Percentiles rank a stretch among this genome's conserved stretches.
phyloP scores from a whole-genome alignment of 2,888 invertebrate genomes.

The Lamproptera curius region DNA sequence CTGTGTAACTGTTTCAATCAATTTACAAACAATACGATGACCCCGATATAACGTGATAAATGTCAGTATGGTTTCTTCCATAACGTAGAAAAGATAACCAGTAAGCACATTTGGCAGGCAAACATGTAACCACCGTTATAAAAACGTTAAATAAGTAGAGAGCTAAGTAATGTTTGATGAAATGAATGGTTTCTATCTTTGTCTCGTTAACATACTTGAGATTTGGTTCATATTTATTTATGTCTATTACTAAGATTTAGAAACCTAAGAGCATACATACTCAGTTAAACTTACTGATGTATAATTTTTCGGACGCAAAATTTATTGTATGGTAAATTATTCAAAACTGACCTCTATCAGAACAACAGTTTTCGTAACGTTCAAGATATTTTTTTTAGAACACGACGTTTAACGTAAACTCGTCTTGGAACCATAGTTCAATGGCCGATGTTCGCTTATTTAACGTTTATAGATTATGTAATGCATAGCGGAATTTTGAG shows the following conservation, averaged over 20 bases:
- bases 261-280: background rate
- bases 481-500: no score
- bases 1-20: background rate
- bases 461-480: background rate
- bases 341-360: constrained; percentile 1
- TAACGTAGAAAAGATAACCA: background rate
- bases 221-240: no score
- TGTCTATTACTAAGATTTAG: background rate
- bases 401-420: constrained; percentile 7
- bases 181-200: background rate
- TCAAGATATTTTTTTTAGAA: constrained; percentile 7
- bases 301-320: background rate
- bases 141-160: background rate
- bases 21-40: background rate
- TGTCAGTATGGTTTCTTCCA: background rate
- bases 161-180: background rate
- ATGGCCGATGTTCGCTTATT: constrained; percentile 8
- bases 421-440: constrained; percentile 18
- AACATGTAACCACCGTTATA: background rate
- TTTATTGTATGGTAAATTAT: constrained; percentile 14
- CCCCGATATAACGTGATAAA: background rate
- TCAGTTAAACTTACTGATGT: background rate
- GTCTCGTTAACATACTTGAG: background rate
- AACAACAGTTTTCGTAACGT: constrained; percentile 7
- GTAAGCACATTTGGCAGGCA: no score